These are phyloP conservation scores for Drosophila mayaguana DNA, from an alignment of 2,888 invertebrate genomes.

Conservation along the genomic window DNA sequence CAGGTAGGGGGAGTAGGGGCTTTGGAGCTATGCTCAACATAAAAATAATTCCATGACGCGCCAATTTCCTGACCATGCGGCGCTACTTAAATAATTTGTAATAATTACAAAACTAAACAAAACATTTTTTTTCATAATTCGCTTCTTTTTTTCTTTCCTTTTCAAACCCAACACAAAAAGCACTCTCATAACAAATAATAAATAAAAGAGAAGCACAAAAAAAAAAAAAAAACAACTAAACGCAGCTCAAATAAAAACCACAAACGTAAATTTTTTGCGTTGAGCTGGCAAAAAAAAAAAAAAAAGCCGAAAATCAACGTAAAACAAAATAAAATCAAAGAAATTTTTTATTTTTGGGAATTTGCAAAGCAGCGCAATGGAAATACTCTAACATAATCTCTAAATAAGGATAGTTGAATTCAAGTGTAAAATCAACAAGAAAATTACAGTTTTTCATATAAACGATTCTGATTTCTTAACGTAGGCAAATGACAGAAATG, in stretches of 20 bases:
- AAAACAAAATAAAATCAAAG: slow-evolving; percentile 21
- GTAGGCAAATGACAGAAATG: neutral
- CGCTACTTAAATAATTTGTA: slow-evolving; percentile 43
- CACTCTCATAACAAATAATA: slow-evolving; percentile 15
- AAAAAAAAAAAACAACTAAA: slow-evolving; percentile 8
- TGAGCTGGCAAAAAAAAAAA: slow-evolving; percentile 39
- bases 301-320: slow-evolving; percentile 1
- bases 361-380: neutral
- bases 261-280: slow-evolving; percentile 23
- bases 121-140: slow-evolving; percentile 25
- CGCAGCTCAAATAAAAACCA: slow-evolving; percentile 37
- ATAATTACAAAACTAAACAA: slow-evolving; percentile 58
- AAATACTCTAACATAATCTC: slow-evolving; percentile 3
- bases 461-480: too few species aligned
- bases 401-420: neutral
- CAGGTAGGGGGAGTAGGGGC: neutral
- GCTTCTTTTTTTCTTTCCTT: neutral
- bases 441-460: too few species aligned
- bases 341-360: neutral
- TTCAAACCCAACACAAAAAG: slow-evolving; percentile 28
- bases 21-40: neutral
- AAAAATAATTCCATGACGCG: slow-evolving; percentile 49
- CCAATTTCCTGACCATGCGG: slow-evolving; percentile 39
- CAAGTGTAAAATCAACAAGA: too few species aligned
- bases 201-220: slow-evolving; percentile 7